Conservation (phyloP, 2,888 invertebrate species). For the Aleiodes leptofemur region DNA sequence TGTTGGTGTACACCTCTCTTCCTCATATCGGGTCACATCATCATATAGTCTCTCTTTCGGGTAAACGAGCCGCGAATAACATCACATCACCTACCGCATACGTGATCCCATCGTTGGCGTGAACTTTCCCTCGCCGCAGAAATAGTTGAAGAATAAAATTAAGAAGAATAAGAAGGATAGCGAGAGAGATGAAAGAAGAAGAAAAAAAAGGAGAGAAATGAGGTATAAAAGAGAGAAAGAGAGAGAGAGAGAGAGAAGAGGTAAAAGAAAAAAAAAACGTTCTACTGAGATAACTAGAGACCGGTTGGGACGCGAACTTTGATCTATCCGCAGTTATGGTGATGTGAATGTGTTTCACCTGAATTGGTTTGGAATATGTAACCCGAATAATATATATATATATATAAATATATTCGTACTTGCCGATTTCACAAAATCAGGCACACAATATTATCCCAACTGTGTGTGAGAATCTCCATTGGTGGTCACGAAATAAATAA, state of each 20-base stretch:
- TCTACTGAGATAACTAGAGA: slow-evolving; percentile 28
- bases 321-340: slow-evolving; percentile 44
- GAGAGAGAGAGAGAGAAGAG: neutral
- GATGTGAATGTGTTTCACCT: slow-evolving; percentile 34
- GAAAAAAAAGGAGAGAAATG: slow-evolving; percentile 10
- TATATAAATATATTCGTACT: slow-evolving; percentile 1
- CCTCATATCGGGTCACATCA: slow-evolving; percentile 40
- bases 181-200: neutral
- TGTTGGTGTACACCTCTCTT: neutral
- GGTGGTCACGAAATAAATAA: slow-evolving; percentile 24
- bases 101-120: slow-evolving; percentile 44
- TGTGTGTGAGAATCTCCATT: neutral
- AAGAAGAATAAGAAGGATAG: slow-evolving; percentile 14
- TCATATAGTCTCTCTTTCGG: slow-evolving; percentile 41
- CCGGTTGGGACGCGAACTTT: slow-evolving; percentile 43
- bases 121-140: slow-evolving; percentile 42
- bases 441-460: neutral
- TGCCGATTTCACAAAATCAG: slow-evolving; percentile 32
- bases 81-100: slow-evolving; percentile 46
- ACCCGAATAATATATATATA: slow-evolving; percentile 22
- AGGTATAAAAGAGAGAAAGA: slow-evolving; percentile 17
- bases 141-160: slow-evolving; percentile 28
- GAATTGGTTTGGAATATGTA: slow-evolving; percentile 30
- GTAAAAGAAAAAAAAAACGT: neutral
- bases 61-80: slow-evolving; percentile 41